A percentile compares a stretch with the other conserved stretches of the same genome.
phyloP scores from a whole-genome alignment of 2,113 vertebrate genomes.

The Oncorhynchus tshawytscha region DNA sequence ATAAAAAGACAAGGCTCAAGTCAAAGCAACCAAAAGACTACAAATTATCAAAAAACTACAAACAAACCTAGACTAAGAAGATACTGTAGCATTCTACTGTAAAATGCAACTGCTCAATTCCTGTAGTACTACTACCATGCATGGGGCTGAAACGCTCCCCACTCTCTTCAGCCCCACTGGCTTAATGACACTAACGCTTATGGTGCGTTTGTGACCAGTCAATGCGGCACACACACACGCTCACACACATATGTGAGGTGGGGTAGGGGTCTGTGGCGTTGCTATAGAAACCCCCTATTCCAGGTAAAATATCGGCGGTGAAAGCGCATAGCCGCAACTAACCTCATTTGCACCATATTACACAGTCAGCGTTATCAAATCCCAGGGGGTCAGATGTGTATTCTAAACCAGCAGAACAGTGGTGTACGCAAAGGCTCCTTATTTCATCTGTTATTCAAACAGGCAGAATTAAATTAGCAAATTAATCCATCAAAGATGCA shows the following conservation, averaged over 20 bases:
- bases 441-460: constrained; percentile 18
- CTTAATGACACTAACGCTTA: constrained; percentile 57
- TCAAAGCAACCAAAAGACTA: too few relatives aligned
- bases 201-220: constrained; percentile 44
- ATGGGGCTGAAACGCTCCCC: constrained; percentile 5
- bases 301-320: constrained; percentile 60
- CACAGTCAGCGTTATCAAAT: constrained; percentile 29
- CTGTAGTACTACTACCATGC: too few relatives aligned
- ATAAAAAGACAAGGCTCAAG: too few relatives aligned
- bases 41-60: too few relatives aligned
- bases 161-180: constrained; percentile 34
- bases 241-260: constrained; percentile 18
- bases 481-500: background rate
- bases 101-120: too few relatives aligned
- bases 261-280: constrained; percentile 52
- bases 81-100: too few relatives aligned
- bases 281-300: constrained; percentile 74
- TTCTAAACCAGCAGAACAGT: constrained; percentile 22
- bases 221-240: background rate
- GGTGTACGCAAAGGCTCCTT: constrained; percentile 15
- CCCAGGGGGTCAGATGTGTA: constrained; percentile 42
- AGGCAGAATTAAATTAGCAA: background rate
- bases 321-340: constrained; percentile 16
- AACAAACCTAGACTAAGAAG: too few relatives aligned
- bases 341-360: constrained; percentile 24